Conservation (phyloP, 30 jellyfish, hydroid and myxozoan genomes). For the Catostylus mosaicus region DNA sequence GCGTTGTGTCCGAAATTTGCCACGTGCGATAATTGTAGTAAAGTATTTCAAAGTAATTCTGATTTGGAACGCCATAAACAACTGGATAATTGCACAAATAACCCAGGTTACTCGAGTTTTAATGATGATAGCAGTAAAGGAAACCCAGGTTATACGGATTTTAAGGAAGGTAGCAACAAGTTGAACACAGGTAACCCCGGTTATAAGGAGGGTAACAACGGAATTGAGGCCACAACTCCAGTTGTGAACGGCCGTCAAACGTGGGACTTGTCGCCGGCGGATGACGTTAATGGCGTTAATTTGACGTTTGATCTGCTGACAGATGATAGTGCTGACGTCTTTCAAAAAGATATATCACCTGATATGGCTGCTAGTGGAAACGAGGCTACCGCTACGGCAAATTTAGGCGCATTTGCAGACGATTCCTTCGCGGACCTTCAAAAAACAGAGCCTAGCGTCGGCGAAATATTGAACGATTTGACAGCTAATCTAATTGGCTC, state of each 20-base stretch:
- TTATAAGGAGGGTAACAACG: background rate
- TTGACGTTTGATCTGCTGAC: slow-evolving; percentile 9
- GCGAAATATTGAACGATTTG: slow-evolving; percentile 15
- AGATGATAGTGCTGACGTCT: background rate
- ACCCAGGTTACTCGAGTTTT: background rate
- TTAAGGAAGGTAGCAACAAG: background rate
- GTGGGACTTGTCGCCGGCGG: slow-evolving; percentile 1
- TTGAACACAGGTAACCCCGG: background rate
- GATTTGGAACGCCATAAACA: slow-evolving; percentile 41
- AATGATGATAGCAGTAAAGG: background rate
- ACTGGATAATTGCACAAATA: background rate
- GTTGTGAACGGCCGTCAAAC: background rate
- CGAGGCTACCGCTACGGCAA: background rate
- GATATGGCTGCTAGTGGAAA: slow-evolving; percentile 19
- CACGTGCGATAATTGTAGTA: slow-evolving; percentile 35
- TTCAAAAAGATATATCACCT: background rate
- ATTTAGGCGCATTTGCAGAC: background rate
- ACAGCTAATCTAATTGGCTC: slow-evolving; percentile 25
- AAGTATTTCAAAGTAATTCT: slow-evolving; percentile 33
- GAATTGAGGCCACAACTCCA: background rate
- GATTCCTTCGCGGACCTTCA: slow-evolving; percentile 1
- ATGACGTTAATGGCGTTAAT: background rate
- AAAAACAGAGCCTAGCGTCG: slow-evolving; percentile 1
- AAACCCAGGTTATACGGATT: background rate
- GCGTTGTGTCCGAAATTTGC: slow-evolving; percentile 61